Base-by-base conservation (phyloP, 2,113 vertebrate species). In the Alouatta palliata region DNA sequence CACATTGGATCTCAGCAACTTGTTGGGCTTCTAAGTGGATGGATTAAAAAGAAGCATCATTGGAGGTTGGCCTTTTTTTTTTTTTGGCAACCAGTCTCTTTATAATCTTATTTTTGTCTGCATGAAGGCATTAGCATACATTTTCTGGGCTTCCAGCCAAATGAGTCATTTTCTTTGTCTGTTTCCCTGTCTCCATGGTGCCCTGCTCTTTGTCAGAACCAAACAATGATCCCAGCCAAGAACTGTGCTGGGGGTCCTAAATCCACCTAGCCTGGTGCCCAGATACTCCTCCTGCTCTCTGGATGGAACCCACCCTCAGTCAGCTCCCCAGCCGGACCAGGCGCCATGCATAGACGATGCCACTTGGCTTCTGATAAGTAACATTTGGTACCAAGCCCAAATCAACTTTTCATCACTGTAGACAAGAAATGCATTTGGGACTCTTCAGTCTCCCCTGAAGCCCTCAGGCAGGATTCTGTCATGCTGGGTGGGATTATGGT, bases 21-120 rank as follows among this genome's bases (percentile, higher is more conserved):
- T 68, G 68, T 11, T 71, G 88, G 43, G 19, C 77, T 90, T 96
- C 70, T 94, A 87, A 96, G 88, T 56, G 66, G 71, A 61, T 52
- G 91, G 93, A 92, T 91, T 95, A 91, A 93, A 94, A 43, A 89
- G 79, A 90, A 93, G 92, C 82, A 79, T 52, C 71, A 21, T 91
- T 88, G 30, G 58, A 49, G 86, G 86, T 43, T 56, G 64, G 49
- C 66, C 61, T 75, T 37, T 90, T 35, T 35, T 66, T 87, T 23
- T 21, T 21, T 45, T 91, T 73, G 43, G 47, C n/a, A 17, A 40
- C 64, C n/a, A 45, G 7, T 58, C 83, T 83, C 90, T 81, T 47
- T 52, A 37, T 87, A 64, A 96, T 97, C 97, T 97, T 64, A 90
- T 91, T 97, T 96, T 86, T 56, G 73, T 91, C 93, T 92, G n/a